These are phyloP conservation scores for Sapayoa aenigma DNA, from an alignment of 2,113 vertebrate genomes.

Conservation along the genomic window DNA sequence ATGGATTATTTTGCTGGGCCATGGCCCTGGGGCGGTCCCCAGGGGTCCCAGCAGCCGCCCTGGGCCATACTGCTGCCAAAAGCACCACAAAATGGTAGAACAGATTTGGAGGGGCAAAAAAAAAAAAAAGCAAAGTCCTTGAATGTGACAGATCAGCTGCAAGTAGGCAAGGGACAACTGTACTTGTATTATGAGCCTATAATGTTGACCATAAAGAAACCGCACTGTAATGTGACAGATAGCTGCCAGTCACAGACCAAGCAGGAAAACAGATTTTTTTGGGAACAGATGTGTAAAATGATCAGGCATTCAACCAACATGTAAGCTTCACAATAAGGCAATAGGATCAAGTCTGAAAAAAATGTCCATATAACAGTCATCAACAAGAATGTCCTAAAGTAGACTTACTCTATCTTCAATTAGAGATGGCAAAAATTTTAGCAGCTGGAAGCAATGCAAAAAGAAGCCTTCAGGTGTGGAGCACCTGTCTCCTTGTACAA, in stretches of 20 bases:
- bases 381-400: neutral
- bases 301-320: neutral
- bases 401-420: neutral
- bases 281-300: neutral
- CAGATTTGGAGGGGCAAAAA: too few relatives aligned
- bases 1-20: too few relatives aligned
- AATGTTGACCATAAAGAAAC: neutral
- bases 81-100: too few relatives aligned
- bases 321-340: neutral
- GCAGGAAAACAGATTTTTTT: neutral
- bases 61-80: too few relatives aligned
- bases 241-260: neutral
- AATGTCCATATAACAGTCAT: neutral
- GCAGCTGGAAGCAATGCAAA: neutral
- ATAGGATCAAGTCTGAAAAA: neutral
- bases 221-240: rapidly evolving
- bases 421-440: neutral
- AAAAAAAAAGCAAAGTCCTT: too few relatives aligned
- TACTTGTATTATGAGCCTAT: rapidly evolving
- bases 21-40: too few relatives aligned
- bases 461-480: neutral
- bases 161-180: too few relatives aligned
- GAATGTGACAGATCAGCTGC: too few relatives aligned
- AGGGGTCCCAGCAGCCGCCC: too few relatives aligned
- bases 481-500: neutral